Base-by-base conservation (phyloP, 2,888 invertebrate species). In the Mystacides longicornis region DNA sequence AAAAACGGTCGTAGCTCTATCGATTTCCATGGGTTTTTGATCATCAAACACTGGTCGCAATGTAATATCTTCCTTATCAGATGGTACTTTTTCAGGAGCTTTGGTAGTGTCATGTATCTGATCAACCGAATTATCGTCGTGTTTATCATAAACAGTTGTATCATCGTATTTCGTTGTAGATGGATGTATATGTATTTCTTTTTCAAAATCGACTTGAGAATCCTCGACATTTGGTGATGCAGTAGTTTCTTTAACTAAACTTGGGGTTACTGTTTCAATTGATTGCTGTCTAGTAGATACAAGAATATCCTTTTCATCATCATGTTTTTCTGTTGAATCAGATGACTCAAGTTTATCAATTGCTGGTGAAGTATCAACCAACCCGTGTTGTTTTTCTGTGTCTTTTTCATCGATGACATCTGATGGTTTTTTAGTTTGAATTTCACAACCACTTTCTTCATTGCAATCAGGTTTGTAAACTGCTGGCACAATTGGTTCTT, bases 381-480 rank as follows among this genome's bases (percentile, higher is more conserved):
- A n/a, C 16, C 7, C 3, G 21, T 37, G 11, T 19, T 16, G 27
- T 52, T 23, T 45, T 18, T 56, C 46, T 48, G 48, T 48, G 9
- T 22, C n/a, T 16, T 48, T 9, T 23, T 20, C n/a, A n/a, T n/a
- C n/a, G n/a, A n/a, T n/a, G n/a, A n/a, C 11, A 16, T 50, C 50
- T 23, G 20, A 21, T 22, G 42, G 51, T 51, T 51, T 42, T 19
- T n/a, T 19, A 16, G 31, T 42, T 42, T 42, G 11, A 11, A 54
- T 49, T 43, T 54, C 47, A 49, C 60, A 59, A 31, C 62, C 60
- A 55, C 60, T 62, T 3, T 37, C 37, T 23, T 60, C 45, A 45
- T 57, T 57, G 19, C 61, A 61, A 31, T 59, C 59, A 54, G 59
- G 56, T 55, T 61, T 52, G 20, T 62, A 50, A 51, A 59, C 60